Base-by-base conservation (phyloP, 2,888 invertebrate species). In the Toxonevra muliebris region DNA sequence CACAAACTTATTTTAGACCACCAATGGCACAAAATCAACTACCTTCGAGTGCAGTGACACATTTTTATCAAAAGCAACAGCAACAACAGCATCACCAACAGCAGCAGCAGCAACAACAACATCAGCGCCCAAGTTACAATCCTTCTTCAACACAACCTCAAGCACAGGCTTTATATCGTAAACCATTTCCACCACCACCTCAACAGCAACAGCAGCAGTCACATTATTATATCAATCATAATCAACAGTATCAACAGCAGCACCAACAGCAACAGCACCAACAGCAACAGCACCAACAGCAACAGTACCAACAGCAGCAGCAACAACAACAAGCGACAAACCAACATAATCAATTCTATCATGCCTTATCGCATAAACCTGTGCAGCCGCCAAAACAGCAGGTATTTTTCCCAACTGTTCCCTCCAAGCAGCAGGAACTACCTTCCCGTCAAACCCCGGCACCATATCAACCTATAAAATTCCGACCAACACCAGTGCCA, bases 401-500 rank as follows among this genome's bases (percentile, higher is more conserved):
- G 41, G 72, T 78, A 53, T 72, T 80, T 75, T 78, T 84, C 53
- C 82, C 83, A 13, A 81, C 82, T 0, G 71, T 77, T 1, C 77
- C 83, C 70, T 66, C 74, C 4, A 81, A 81, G 59, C 63, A 53
- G 2, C 77, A 77, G 19, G 80, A 80, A 30, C 43, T 77, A 19
- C 76, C 79, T 0, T 52, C 71, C 1, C 73, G 76, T 17, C 76
- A 75, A 15, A 58, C 73, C 2, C 72, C 76, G 10, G 69, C 75
- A n/a, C 71, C 80, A 1, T 84, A 84, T 66, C 84, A 84, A 63
- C 84, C 83, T 0, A 75, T 84, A 17, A 84, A 84, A 64, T 84
- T 84, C 70, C 81, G 84, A 1, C 82, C 85, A 0, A 84, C 84
- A 0, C 75, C 82, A 4, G 78, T 75, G 1, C 60, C 75, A 5